Evolutionary conservation across 2,113 vertebrate genomes (phyloP).

Genomic region (Baryphthengus martii): DNA sequence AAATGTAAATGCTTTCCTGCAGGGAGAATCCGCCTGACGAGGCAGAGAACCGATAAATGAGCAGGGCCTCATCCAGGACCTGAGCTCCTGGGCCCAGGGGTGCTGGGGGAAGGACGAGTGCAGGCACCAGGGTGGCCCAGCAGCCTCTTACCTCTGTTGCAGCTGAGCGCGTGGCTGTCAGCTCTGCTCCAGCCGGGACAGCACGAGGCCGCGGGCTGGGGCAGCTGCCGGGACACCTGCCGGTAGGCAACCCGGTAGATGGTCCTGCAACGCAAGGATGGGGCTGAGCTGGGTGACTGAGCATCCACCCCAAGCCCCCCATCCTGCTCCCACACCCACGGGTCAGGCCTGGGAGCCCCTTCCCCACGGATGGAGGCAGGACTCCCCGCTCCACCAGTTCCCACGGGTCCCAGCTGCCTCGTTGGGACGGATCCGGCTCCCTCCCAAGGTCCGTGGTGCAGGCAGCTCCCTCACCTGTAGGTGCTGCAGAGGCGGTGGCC

Average conservation of each 20-base stretch:
- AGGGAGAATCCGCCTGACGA: background rate
- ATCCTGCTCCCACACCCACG: rapidly evolving
- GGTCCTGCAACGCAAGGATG: conserved; percentile 72
- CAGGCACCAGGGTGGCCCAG: background rate
- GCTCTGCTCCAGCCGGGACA: conserved; percentile 86
- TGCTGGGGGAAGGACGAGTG: rapidly evolving
- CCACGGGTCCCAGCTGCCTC: rapidly evolving
- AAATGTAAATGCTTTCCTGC: background rate
- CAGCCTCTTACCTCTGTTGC: conserved; percentile 80
- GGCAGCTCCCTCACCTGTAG: conserved; percentile 82
- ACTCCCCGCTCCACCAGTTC: rapidly evolving
- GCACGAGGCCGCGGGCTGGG: conserved; percentile 70
- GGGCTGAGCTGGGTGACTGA: background rate
- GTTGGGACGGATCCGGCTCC: rapidly evolving
- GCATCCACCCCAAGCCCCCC: background rate
- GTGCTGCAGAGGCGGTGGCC: conserved; percentile 88
- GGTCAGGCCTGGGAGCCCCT: background rate
- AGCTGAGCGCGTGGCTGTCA: conserved; percentile 58
- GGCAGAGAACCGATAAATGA: background rate
- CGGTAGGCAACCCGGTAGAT: conserved; percentile 84
- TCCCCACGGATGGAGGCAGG: rapidly evolving
- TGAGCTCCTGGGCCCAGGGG: rapidly evolving
- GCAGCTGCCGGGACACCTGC: conserved; percentile 55
- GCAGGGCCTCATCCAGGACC: background rate
- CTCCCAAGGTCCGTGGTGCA: rapidly evolving